Conservation (phyloP, 2,888 invertebrate species). For the Galeopsomyia nigrocyanea region DNA sequence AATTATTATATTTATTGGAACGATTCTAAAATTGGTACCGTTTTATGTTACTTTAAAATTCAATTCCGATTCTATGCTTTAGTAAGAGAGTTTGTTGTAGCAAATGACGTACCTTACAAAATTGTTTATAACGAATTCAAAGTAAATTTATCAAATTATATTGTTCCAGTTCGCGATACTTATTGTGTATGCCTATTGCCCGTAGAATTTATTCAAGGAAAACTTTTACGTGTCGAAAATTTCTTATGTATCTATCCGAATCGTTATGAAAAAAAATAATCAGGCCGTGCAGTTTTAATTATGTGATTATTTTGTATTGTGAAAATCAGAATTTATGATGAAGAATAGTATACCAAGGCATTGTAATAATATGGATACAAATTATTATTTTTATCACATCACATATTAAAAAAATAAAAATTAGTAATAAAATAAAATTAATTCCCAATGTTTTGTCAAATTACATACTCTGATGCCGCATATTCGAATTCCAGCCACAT, state of each 20-base stretch:
- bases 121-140: neutral
- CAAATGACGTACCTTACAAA: neutral
- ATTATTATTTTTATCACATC: too few relatives aligned
- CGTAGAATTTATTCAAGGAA: constrained; percentile 14
- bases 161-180: constrained; percentile 9
- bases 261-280: constrained; percentile 13
- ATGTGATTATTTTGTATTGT: too few relatives aligned
- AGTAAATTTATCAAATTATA: constrained; percentile 16
- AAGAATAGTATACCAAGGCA: too few relatives aligned
- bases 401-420: too few relatives aligned
- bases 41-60: constrained; percentile 16
- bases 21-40: constrained; percentile 8
- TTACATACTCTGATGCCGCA: too few relatives aligned
- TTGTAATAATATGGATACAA: too few relatives aligned
- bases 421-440: too few relatives aligned
- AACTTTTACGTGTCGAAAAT: neutral
- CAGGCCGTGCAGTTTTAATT: too few relatives aligned
- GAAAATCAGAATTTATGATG: too few relatives aligned
- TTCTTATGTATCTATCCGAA: too few relatives aligned
- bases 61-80: constrained; percentile 4
- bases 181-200: constrained; percentile 3
- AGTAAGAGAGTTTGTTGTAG: neutral
- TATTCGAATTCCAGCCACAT: too few relatives aligned
- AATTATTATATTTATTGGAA: constrained; percentile 33
- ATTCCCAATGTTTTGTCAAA: too few relatives aligned